phyloP scores from a whole-genome alignment of 2,888 invertebrate genomes.

The Acleris sparsana region DNA sequence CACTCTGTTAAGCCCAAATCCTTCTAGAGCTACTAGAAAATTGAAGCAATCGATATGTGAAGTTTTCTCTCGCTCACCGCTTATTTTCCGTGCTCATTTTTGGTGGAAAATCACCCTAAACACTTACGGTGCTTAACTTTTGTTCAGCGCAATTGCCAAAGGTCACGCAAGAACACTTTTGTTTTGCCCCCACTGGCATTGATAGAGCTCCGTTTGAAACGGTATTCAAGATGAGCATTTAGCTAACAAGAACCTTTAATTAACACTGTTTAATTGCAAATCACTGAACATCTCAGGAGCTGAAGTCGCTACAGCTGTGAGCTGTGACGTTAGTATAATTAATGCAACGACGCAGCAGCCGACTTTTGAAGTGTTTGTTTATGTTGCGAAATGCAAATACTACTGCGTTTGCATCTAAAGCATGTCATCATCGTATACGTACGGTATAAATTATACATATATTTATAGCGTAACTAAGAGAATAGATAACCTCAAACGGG shows the following conservation, averaged over 20 bases:
- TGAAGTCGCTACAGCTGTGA: conserved; percentile 5
- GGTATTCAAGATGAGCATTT: neutral
- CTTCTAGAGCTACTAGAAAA: no score
- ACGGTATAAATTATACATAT: no score
- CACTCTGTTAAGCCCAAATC: no score
- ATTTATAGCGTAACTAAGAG: no score
- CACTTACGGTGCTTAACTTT: neutral
- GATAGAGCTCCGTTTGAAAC: no score
- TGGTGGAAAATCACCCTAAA: neutral
- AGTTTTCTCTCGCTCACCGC: no score
- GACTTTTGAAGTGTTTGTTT: neutral
- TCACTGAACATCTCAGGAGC: neutral
- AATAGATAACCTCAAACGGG: no score
- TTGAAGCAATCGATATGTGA: no score
- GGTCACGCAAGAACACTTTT: conserved; percentile 8
- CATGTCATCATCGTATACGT: no score
- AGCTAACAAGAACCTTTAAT: neutral
- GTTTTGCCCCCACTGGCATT: no score
- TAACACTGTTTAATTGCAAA: neutral
- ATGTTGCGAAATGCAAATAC: neutral
- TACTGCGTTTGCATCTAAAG: no score
- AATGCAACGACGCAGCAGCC: neutral
- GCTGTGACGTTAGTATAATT: conserved; percentile 3
- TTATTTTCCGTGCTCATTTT: no score
- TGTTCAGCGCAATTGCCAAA: conserved; percentile 6